phyloP scores from a whole-genome alignment of 2,888 invertebrate species.

The Lepidonotus clava region DNA sequence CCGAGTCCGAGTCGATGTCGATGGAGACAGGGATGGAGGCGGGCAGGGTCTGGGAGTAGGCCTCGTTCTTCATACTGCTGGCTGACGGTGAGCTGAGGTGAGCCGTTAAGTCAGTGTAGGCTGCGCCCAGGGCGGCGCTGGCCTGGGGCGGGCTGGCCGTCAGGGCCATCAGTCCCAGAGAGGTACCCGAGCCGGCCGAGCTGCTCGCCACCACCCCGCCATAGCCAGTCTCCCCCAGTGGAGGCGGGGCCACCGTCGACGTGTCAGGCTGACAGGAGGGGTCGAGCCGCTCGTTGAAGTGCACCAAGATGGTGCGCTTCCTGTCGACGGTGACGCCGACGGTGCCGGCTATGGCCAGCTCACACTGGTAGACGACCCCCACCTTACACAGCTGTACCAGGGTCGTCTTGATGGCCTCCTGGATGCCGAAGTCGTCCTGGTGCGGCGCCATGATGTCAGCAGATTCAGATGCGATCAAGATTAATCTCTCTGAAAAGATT shows the following conservation, averaged over 20 bases:
- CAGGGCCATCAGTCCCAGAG: neutral
- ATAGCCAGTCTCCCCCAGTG: neutral
- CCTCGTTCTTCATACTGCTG: slow-evolving; percentile 45
- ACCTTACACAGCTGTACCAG: slow-evolving; percentile 61
- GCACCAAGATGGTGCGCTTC: slow-evolving; percentile 58
- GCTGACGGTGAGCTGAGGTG: neutral
- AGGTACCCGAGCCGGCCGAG: neutral
- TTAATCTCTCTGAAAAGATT: no score
- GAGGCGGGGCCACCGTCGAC: neutral
- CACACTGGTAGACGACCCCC: slow-evolving; percentile 57
- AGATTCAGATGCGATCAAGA: no score
- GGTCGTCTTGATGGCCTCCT: slow-evolving; percentile 60
- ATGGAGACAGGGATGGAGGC: slow-evolving; percentile 46
- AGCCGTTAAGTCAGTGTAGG: neutral
- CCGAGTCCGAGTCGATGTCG: slow-evolving; percentile 56
- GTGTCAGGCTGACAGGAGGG: slow-evolving; percentile 37
- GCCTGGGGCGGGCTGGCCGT: slow-evolving; percentile 19
- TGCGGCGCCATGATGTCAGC: slow-evolving; percentile 33
- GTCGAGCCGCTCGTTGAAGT: slow-evolving; percentile 59
- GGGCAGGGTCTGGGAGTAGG: slow-evolving; percentile 32
- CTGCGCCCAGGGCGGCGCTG: neutral
- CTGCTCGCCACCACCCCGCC: neutral
- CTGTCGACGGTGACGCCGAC: slow-evolving; percentile 62
- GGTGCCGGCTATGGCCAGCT: slow-evolving; percentile 61
- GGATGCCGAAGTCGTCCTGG: slow-evolving; percentile 47